Conservation (phyloP, 35 echinoderm and acorn worm genomes). For the Diadema setosum region DNA sequence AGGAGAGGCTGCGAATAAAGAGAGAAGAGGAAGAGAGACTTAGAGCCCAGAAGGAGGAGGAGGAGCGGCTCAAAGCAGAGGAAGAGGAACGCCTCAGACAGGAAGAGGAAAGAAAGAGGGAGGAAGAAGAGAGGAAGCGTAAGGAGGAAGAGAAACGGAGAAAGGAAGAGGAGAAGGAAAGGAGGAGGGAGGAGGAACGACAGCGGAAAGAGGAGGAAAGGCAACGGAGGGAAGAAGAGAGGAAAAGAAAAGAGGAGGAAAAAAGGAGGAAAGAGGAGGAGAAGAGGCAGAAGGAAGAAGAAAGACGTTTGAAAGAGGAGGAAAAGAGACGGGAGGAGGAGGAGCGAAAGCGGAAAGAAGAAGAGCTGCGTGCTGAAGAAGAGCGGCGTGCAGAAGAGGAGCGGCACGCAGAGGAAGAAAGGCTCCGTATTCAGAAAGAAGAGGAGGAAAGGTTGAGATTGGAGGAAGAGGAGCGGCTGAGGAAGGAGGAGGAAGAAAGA, state of each 20-base stretch:
- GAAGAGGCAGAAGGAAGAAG: neutral
- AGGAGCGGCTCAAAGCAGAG: constrained; percentile 27
- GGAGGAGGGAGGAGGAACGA: neutral
- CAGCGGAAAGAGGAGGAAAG: constrained; percentile 38
- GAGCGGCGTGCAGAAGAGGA: neutral
- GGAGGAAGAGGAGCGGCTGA: neutral
- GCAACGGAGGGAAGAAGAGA: neutral
- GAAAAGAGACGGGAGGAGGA: neutral
- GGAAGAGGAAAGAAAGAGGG: constrained; percentile 12
- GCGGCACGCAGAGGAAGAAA: constrained; percentile 17
- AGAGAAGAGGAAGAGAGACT: constrained; percentile 18
- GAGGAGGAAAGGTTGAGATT: neutral
- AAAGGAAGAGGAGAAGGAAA: constrained; percentile 11
- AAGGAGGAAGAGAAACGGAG: constrained; percentile 11
- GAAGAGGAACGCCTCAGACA: constrained; percentile 5
- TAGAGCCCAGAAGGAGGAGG: neutral
- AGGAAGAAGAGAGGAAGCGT: neutral
- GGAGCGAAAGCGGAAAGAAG: neutral
- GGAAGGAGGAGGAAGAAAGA: neutral
- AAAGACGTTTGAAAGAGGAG: neutral
- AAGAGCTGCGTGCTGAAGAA: neutral
- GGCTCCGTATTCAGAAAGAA: neutral
- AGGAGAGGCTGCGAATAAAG: neutral
- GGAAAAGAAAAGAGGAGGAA: constrained; percentile 6
- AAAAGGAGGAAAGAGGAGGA: constrained; percentile 13